Base-by-base conservation (phyloP, 2,888 invertebrate species). In the Ennomos quercinarius region DNA sequence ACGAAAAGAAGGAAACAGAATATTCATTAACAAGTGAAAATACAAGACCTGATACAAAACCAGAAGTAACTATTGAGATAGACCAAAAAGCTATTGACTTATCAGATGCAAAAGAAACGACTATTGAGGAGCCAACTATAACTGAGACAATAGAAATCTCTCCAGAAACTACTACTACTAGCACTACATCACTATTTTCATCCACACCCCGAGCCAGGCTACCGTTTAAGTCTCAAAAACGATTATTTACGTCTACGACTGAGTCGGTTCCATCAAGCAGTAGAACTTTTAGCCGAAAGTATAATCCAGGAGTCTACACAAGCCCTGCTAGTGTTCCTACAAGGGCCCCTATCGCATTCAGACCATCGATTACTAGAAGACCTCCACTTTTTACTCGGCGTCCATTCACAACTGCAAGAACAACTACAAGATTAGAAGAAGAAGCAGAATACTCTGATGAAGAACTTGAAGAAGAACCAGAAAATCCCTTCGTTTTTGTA, bases 201-300 rank as follows among this genome's bases (percentile, higher is more conserved):
- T 66, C 79, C 36, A 66, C 87, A 1, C 68, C 89, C 9, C 77
- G 89, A 45, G 73, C 84, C 37, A 83, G 93, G 59, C 70, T 85
- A 47, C 89, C 92, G 27, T 93, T 91, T 44, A 83, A 84, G 65
- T 91, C 93, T 50, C 77, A 81, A 27, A 92, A 90, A 71, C 82
- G 82, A 66, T 60, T 86, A 43, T 87, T 89, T 37, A 86, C 90
- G 9, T 85, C 92, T 13, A 86, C 91, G 12, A 93, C 93, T n/a
- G 89, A 89, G 70, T 66, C 87, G 17, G 58, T 81, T 10, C 78
- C 87, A 40, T 84, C 86, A 10, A 89, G 88, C 40, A 90, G 83
- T 60, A 84, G 84, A 77, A 80, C 80, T n/a, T 93, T 88, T 54
- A 93, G 93, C 61, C 86, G 93, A 12, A 93, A 92, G 77, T 93